These are phyloP conservation scores for Drosophila gunungcola DNA, from an alignment of 1,140 invertebrate genomes.

Conservation along the genomic window DNA sequence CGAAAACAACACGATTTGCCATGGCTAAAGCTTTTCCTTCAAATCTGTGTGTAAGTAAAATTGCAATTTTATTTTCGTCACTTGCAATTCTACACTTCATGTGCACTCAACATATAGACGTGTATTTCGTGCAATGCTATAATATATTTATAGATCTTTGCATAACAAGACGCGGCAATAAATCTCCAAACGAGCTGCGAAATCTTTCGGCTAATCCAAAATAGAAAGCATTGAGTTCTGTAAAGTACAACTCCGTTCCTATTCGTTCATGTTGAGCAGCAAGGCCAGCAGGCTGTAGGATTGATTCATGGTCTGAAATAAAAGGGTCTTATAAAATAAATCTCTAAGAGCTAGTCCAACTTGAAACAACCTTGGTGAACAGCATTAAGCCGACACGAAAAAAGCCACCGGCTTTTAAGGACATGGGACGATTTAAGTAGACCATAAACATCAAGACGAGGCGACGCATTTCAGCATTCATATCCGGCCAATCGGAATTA, in stretches of 20 bases:
- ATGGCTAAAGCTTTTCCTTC: constrained; percentile 11
- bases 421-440: constrained; percentile 54
- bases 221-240: constrained; percentile 15
- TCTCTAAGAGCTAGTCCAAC: not conserved
- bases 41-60: constrained; percentile 9
- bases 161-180: constrained; percentile 52
- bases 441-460: constrained; percentile 51
- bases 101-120: constrained; percentile 31
- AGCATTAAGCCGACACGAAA: constrained; percentile 61
- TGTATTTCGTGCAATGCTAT: constrained; percentile 42
- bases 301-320: constrained; percentile 68
- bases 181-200: constrained; percentile 56
- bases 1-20: constrained; percentile 14
- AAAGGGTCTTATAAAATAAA: not conserved
- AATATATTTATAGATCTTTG: constrained; percentile 53
- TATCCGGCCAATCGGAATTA: constrained; percentile 48
- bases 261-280: constrained; percentile 61
- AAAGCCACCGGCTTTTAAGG: constrained; percentile 53
- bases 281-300: constrained; percentile 67
- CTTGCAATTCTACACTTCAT: constrained; percentile 47
- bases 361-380: constrained; percentile 62
- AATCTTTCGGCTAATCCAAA: constrained; percentile 36
- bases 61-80: constrained; percentile 53
- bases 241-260: constrained; percentile 6
- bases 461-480: constrained; percentile 48